A percentile compares a stretch with the other conserved stretches of the same genome.
phyloP scores from a whole-genome alignment of 2,797 vertebrate genomes.

The Sebastolobus altivelis region DNA sequence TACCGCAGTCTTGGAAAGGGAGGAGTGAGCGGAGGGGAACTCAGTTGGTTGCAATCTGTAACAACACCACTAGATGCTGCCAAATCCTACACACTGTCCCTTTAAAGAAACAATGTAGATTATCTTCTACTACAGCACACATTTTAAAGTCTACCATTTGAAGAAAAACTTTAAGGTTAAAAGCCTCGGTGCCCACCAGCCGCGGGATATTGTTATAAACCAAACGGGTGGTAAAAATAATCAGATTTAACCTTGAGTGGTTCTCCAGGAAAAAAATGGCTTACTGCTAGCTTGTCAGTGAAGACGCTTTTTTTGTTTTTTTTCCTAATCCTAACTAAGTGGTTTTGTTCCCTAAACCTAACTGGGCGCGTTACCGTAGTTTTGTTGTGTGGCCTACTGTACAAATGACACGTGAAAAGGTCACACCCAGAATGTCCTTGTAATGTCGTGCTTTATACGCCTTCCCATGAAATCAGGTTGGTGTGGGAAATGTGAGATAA shows the following conservation, averaged over 20 bases:
- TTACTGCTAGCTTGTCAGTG: neutral
- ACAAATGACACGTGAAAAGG: too few species aligned
- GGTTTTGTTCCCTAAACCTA: too few species aligned
- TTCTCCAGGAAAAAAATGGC: neutral
- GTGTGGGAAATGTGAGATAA: neutral
- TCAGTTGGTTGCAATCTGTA: neutral
- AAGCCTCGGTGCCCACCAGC: neutral
- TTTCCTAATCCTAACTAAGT: too few species aligned
- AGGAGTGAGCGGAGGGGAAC: too few species aligned
- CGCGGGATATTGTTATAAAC: too few species aligned
- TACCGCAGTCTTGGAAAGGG: too few species aligned
- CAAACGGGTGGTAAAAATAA: too few species aligned
- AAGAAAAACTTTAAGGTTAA: neutral
- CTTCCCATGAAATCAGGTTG: too few species aligned
- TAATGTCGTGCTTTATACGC: too few species aligned
- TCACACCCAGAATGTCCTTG: rapidly evolving
- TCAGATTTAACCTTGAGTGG: rapidly evolving
- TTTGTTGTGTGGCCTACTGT: too few species aligned
- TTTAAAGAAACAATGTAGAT: neutral
- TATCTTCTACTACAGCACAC: neutral
- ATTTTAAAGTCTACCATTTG: neutral
- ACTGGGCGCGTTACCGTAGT: too few species aligned
- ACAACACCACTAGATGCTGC: neutral
- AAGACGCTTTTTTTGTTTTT: neutral
- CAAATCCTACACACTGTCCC: neutral